Evolutionary conservation across 2,113 vertebrate genomes (phyloP), one percentile per base, ranked within the genome.

Genomic region (Tonatia bakeri): DNA sequence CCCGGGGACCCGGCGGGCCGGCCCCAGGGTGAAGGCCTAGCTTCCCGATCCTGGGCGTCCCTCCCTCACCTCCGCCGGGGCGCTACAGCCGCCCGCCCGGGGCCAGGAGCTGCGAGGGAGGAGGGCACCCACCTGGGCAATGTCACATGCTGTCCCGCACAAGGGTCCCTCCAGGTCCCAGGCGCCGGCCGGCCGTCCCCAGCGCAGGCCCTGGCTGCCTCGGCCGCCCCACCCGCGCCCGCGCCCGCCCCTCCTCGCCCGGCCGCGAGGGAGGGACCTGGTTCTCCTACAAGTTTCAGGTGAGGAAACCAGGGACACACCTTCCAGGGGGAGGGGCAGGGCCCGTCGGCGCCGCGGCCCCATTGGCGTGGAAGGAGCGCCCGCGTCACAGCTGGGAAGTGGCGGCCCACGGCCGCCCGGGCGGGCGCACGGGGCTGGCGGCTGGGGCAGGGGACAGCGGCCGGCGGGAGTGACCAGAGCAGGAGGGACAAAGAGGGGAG

Each of bases 261-360:
- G 76, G 95, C 77, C 91, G 88, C 91, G 97, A 95, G 96, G 97
- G 96, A 93, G 97, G 97, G 96, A 50, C 17, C 94, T 33, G 95
- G 31, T 4, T 7, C 91, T 76, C 82, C 96, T 33, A 45, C 95
- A 96, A 96, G 97, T 96, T 97, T 97, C 97, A 98, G 97, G 97
- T 98, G 97, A 97, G 97, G 96, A 87, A 93, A 96, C 75, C 50
- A 36, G 91, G 97, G 97, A 97, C 96, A 97, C 97, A 98, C 97
- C 97, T 98, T 97, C 97, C 90, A 43, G 97, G 96, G 92, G 96
- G 94, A 87, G 97, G 97, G 95, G 87, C 97, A 11, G 88, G 80
- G 70, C 81, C 67, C 31, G 28, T 5, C 36, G 0, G 82, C 72
- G 52, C 83, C 36, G 77, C 16, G 1, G 86, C 89, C 96, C 72